Conservation (phyloP, 2,888 invertebrate species). For the Tiliacea citrago region DNA sequence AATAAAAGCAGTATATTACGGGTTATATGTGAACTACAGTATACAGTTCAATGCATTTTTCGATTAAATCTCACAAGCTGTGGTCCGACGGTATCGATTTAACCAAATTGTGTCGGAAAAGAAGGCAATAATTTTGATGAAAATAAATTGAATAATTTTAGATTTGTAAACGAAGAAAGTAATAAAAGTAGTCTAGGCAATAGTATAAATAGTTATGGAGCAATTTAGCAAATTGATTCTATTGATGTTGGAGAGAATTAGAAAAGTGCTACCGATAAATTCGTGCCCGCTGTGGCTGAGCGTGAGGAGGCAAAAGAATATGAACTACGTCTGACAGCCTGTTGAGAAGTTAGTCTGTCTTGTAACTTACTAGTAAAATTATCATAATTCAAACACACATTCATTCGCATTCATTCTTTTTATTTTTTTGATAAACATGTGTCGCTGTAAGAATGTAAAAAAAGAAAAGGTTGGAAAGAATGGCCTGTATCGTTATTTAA, state of each 20-base stretch:
- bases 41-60: not conserved
- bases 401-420: no score
- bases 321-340: no score
- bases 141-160: conserved; percentile 19
- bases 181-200: conserved; percentile 15
- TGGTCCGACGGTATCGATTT: not conserved
- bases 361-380: not conserved
- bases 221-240: conserved; percentile 25
- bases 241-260: not conserved
- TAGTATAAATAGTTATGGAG: not conserved
- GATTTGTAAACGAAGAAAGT: conserved; percentile 12
- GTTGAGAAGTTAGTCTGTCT: not conserved
- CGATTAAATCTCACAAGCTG: not conserved
- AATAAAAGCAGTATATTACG: no score
- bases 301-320: not conserved
- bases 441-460: no score
- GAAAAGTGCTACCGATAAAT: not conserved
- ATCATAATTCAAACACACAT: no score
- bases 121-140: not conserved
- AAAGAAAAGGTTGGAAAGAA: no score
- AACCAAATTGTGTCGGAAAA: not conserved
- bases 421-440: no score
- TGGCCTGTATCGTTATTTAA: no score
- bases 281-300: not conserved
- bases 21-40: not conserved